These are phyloP conservation scores for Danaus plexippus DNA, from an alignment of 1,140 invertebrate species.

Conservation along the genomic window DNA sequence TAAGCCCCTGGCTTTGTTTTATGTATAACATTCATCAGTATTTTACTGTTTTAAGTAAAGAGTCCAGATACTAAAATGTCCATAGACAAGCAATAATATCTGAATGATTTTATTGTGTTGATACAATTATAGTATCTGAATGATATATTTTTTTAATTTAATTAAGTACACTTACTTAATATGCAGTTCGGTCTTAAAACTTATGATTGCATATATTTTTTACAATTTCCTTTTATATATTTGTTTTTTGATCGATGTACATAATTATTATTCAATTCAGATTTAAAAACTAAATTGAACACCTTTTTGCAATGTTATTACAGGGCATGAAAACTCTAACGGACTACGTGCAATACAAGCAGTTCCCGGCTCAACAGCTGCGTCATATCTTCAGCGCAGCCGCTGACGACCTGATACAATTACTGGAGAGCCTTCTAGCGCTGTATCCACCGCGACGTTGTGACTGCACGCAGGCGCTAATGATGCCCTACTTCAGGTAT, in stretches of 20 bases:
- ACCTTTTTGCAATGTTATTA: neutral
- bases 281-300: too few relatives aligned
- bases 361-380: constrained; percentile 85
- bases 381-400: constrained; percentile 97
- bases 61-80: too few relatives aligned
- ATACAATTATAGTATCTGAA: too few relatives aligned
- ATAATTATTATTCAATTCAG: too few relatives aligned
- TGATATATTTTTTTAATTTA: too few relatives aligned
- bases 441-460: constrained; percentile 90
- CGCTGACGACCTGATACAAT: constrained; percentile 90
- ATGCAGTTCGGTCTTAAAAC: too few relatives aligned
- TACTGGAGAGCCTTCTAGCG: constrained; percentile 85
- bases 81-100: too few relatives aligned
- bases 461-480: constrained; percentile 84
- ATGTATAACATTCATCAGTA: too few relatives aligned
- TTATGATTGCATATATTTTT: neutral
- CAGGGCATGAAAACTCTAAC: constrained; percentile 86
- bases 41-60: too few relatives aligned
- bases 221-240: constrained; percentile 3
- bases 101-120: too few relatives aligned
- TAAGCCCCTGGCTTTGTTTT: too few relatives aligned
- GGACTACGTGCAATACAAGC: constrained; percentile 95
- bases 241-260: neutral
- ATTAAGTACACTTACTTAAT: too few relatives aligned
- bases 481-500: constrained; percentile 87